Conservation (phyloP, 2,797 vertebrate species). For the Clarias laeviceps region DNA sequence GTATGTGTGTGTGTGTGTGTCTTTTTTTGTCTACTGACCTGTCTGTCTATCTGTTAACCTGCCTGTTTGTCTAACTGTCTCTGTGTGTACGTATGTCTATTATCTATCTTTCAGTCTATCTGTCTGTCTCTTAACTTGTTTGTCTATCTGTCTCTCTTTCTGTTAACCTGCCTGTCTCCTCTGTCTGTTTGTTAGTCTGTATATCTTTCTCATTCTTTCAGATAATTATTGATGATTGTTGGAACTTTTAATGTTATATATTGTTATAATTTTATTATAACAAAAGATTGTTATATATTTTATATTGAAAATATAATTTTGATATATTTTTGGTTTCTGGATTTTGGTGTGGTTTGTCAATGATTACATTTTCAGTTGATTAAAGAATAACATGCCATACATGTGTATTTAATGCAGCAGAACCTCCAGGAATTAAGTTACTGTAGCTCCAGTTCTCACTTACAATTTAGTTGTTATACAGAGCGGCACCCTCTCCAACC, state of each 20-base stretch:
- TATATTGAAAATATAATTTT: too few species aligned
- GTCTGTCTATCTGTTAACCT: background rate
- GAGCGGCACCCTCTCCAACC: background rate
- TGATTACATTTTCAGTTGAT: background rate
- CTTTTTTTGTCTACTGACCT: background rate
- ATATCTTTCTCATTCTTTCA: too few species aligned
- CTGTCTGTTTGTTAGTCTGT: too few species aligned
- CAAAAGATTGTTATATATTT: too few species aligned
- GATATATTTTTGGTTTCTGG: background rate
- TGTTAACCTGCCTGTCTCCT: background rate
- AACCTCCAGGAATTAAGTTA: background rate
- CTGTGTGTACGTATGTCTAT: background rate
- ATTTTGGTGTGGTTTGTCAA: background rate
- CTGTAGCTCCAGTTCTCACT: background rate
- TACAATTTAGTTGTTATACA: background rate
- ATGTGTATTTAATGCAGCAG: background rate
- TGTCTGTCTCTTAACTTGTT: background rate
- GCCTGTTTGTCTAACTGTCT: background rate
- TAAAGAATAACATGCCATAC: background rate
- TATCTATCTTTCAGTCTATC: background rate
- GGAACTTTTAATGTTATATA: background rate
- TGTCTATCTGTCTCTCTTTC: background rate
- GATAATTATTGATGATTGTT: background rate
- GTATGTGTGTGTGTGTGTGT: background rate
- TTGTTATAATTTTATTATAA: too few species aligned